A percentile compares a stretch with the other conserved stretches of the same genome.
These are phyloP conservation scores for Pyrocephalus nanus DNA, from an alignment of 2,797 vertebrate genomes.

Conservation along the genomic window DNA sequence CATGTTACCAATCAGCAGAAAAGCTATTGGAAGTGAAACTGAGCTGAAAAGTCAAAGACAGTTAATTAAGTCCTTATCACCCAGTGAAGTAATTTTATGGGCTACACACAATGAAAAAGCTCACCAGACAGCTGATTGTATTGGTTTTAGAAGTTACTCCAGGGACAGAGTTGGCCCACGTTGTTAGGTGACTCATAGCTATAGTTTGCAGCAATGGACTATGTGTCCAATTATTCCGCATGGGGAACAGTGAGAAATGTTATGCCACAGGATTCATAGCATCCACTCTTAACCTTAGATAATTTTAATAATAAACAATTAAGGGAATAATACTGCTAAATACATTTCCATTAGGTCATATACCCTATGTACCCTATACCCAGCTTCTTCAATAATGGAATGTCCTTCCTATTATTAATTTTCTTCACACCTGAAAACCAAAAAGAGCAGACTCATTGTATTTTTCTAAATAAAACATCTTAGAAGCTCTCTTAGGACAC, in stretches of 20 bases:
- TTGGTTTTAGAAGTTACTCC: neutral
- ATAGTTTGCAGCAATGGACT: neutral
- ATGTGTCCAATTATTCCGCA: neutral
- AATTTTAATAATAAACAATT: neutral
- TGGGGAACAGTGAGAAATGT: neutral
- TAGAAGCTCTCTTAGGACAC: neutral
- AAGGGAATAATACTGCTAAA: neutral
- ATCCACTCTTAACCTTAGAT: neutral
- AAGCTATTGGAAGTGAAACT: neutral
- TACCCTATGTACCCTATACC: neutral
- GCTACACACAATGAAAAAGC: neutral
- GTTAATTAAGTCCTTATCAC: slow-evolving; percentile 14
- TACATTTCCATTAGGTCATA: neutral
- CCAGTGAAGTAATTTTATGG: neutral
- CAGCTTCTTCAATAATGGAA: neutral
- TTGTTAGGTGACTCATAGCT: neutral
- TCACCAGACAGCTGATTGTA: neutral
- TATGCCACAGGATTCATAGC: neutral
- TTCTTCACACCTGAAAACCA: neutral
- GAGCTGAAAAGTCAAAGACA: neutral
- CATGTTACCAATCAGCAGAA: neutral
- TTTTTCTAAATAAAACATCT: slow-evolving; percentile 5
- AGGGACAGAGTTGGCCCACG: neutral
- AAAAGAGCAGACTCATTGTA: neutral
- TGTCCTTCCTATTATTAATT: neutral